These are phyloP conservation scores for Onthophagus taurus DNA, from an alignment of 1,140 invertebrate species.

Conservation along the genomic window DNA sequence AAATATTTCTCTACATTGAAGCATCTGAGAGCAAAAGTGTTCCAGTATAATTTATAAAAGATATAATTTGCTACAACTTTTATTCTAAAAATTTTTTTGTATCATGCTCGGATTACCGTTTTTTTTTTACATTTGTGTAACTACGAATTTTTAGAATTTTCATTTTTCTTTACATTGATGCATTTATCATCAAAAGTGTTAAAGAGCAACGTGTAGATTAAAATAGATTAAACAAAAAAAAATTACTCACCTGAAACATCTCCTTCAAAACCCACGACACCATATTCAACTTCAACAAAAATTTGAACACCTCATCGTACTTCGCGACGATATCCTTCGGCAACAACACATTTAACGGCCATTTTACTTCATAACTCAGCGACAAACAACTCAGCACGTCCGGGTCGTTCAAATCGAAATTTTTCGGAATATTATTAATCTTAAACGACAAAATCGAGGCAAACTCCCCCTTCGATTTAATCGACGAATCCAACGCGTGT, in stretches of 20 bases:
- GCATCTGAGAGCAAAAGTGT: too few relatives aligned
- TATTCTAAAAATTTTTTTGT: too few relatives aligned
- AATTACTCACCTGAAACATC: slow-evolving; percentile 46
- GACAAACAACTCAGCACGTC: slow-evolving; percentile 55
- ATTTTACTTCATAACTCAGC: slow-evolving; percentile 57
- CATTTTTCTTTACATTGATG: too few relatives aligned
- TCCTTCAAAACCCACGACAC: slow-evolving; percentile 61
- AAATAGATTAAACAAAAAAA: too few relatives aligned
- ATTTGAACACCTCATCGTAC: slow-evolving; percentile 64
- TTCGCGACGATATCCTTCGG: slow-evolving; percentile 55
- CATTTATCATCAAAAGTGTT: too few relatives aligned
- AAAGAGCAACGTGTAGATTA: too few relatives aligned
- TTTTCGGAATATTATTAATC: slow-evolving; percentile 45
- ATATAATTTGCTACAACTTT: too few relatives aligned
- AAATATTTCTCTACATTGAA: too few relatives aligned
- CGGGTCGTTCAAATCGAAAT: slow-evolving; percentile 50
- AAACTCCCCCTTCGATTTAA: slow-evolving; percentile 45
- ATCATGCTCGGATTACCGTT: too few relatives aligned
- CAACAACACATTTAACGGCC: slow-evolving; percentile 69
- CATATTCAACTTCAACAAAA: slow-evolving; percentile 62
- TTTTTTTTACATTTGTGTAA: too few relatives aligned
- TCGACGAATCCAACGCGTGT: slow-evolving; percentile 41
- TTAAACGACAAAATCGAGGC: slow-evolving; percentile 51
- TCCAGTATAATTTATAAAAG: too few relatives aligned
- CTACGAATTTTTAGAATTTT: too few relatives aligned